phyloP scores from a whole-genome alignment of 2,888 invertebrate genomes.

The Mythimna pallens region DNA sequence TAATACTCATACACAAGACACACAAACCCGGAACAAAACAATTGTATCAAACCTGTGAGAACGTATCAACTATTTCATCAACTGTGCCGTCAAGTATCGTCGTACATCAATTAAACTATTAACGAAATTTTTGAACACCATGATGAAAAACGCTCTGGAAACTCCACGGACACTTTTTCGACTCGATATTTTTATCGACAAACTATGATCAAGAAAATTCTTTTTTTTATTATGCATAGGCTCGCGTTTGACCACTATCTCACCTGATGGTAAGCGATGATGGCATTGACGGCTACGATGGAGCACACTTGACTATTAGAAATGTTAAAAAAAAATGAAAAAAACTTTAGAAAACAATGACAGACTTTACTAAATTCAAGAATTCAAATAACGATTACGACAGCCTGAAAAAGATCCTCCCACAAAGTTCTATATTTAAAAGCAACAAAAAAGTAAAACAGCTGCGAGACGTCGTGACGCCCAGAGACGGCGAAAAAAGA shows the following conservation, averaged over 20 bases:
- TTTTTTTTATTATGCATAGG: not conserved
- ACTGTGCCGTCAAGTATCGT: too few species aligned
- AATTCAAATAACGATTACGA: conserved; percentile 10
- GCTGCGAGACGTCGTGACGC: conserved; percentile 21
- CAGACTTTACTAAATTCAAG: not conserved
- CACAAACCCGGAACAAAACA: too few species aligned
- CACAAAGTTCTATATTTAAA: conserved; percentile 12
- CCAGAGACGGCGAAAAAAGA: conserved; percentile 32
- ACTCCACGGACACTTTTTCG: too few species aligned
- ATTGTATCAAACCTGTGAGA: too few species aligned
- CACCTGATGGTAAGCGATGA: too few species aligned
- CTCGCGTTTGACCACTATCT: too few species aligned
- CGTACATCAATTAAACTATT: too few species aligned
- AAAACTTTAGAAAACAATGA: not conserved
- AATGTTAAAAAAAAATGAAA: not conserved
- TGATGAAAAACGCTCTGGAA: too few species aligned
- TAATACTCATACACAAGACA: too few species aligned
- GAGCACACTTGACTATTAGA: not conserved
- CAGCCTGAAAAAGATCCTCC: not conserved
- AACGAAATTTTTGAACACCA: too few species aligned
- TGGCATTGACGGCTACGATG: too few species aligned
- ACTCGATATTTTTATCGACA: not conserved
- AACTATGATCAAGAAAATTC: not conserved
- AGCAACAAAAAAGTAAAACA: conserved; percentile 51
- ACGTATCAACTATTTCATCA: too few species aligned